phyloP scores from a whole-genome alignment of 2,797 vertebrate genomes.

The Limosa lapponica region DNA sequence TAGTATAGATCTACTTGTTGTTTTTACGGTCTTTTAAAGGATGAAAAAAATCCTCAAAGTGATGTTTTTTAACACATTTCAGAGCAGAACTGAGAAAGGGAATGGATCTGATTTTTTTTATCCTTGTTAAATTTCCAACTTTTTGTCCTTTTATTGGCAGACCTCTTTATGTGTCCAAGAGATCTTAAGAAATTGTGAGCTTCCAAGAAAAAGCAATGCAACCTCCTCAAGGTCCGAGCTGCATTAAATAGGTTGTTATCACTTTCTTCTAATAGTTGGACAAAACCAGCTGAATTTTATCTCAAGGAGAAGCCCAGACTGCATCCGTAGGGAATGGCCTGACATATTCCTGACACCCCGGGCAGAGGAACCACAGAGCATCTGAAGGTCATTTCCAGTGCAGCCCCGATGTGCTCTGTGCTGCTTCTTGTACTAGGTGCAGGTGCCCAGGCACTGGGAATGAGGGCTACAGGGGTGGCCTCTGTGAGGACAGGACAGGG shows the following conservation, averaged over 20 bases:
- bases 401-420: background rate
- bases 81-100: background rate
- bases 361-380: background rate
- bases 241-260: background rate
- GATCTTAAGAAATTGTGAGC: background rate
- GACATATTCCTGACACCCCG: background rate
- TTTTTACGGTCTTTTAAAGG: background rate
- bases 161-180: background rate
- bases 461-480: rapidly evolving
- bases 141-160: background rate
- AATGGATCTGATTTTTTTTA: background rate
- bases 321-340: background rate
- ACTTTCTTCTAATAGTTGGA: background rate
- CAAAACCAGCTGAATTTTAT: background rate
- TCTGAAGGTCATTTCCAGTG: background rate
- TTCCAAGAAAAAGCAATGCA: background rate
- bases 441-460: background rate
- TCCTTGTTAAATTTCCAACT: background rate
- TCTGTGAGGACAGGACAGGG: rapidly evolving
- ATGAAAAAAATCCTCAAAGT: background rate
- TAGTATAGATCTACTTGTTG: background rate
- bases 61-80: background rate
- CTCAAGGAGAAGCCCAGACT: background rate
- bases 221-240: background rate
- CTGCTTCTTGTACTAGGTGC: background rate